A percentile compares a stretch with the other conserved stretches of the same genome.
These are phyloP conservation scores for Sebastes flavidus DNA, from an alignment of 2,797 vertebrate species.

Conservation along the genomic window DNA sequence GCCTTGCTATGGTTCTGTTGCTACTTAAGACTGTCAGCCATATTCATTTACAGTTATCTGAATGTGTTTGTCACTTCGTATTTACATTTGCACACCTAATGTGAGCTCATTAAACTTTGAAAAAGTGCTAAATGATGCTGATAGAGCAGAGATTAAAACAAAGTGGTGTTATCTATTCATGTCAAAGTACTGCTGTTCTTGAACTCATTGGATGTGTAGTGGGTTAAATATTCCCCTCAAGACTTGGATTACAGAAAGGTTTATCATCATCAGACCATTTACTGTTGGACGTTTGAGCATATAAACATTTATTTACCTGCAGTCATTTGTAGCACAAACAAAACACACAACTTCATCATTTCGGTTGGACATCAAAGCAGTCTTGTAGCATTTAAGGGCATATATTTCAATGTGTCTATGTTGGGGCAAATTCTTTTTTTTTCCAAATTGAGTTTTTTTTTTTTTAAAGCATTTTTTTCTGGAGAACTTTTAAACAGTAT, in stretches of 20 bases:
- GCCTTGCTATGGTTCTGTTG: not conserved
- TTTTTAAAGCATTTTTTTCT: conserved; percentile 26
- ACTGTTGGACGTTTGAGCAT: not conserved
- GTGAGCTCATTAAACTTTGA: conserved; percentile 1
- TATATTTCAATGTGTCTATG: not conserved
- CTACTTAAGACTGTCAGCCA: not conserved
- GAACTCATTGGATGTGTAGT: not conserved
- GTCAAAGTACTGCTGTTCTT: not conserved
- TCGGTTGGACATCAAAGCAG: not conserved
- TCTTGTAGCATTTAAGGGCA: conserved; percentile 21
- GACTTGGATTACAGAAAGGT: not conserved
- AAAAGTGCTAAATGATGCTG: not conserved
- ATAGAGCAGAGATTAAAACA: not conserved
- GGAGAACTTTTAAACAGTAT: conserved; percentile 73
- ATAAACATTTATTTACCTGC: not conserved
- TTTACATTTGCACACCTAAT: conserved; percentile 8
- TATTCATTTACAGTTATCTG: conserved; percentile 17
- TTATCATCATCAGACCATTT: not conserved
- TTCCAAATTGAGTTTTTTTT: conserved; percentile 25
- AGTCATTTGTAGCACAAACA: not conserved
- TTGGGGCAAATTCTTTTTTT: not conserved
- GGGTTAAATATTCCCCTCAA: not conserved
- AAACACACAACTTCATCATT: not conserved
- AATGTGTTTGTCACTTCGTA: conserved; percentile 5
- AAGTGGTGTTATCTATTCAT: not conserved